Percentiles rank a stretch among this genome's conserved stretches.
phyloP scores from a whole-genome alignment of 1,140 invertebrate genomes.

The Aphelenchoides fujianensis region DNA sequence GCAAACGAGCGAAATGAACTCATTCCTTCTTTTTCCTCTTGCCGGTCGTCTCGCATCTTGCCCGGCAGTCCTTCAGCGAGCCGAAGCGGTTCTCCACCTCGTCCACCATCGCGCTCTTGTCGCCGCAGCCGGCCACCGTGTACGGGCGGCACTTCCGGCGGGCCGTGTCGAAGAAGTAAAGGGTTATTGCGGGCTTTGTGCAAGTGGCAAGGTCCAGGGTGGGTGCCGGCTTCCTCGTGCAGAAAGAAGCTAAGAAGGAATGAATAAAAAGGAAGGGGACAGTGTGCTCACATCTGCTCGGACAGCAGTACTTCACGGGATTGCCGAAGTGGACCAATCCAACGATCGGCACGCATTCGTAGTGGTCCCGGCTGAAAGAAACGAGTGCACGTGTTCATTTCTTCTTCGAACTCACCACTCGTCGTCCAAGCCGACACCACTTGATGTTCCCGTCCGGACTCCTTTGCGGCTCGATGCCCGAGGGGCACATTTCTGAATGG shows the following conservation, averaged over 20 bases:
- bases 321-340: constrained; percentile 29
- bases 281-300: constrained; percentile 16
- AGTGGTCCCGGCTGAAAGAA: neutral
- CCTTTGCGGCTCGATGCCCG: constrained; percentile 6
- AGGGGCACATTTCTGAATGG: constrained; percentile 15
- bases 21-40: neutral
- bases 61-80: constrained; percentile 23
- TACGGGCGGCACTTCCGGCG: constrained; percentile 19
- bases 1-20: neutral
- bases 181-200: constrained; percentile 14
- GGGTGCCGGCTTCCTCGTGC: neutral
- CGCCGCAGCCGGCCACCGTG: constrained; percentile 16
- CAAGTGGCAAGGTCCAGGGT: constrained; percentile 8
- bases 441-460: constrained; percentile 12
- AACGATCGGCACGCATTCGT: constrained; percentile 13
- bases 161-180: constrained; percentile 24
- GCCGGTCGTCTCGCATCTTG: constrained; percentile 27
- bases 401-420: neutral
- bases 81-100: constrained; percentile 22
- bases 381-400: constrained; percentile 5
- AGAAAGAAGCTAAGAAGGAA: constrained; percentile 27
- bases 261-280: neutral
- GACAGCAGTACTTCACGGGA: constrained; percentile 27
- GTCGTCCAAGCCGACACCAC: constrained; percentile 8
- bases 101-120: neutral